Percentiles rank a stretch among this genome's conserved stretches.
Conservation (phyloP, 2,888 invertebrate genomes). For the Aporophyla nigra region DNA sequence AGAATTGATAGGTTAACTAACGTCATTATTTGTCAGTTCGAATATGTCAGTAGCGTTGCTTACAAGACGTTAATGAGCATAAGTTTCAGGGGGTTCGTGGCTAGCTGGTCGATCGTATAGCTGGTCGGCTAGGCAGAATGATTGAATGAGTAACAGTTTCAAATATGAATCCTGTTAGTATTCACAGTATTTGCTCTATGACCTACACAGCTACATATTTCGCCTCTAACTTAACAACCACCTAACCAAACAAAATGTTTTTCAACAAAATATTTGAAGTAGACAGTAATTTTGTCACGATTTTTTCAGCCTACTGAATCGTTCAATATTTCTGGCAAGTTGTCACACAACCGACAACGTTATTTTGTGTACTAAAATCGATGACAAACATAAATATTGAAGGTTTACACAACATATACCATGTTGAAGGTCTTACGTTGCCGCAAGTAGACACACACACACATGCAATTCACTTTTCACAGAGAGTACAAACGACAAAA, state of each 20-base stretch:
- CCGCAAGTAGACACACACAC: neutral
- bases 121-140: neutral
- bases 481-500: neutral
- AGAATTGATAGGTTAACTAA: too few species aligned
- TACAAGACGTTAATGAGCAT: too few species aligned
- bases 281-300: neutral
- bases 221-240: neutral
- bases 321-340: neutral
- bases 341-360: constrained; percentile 6
- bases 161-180: neutral
- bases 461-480: neutral
- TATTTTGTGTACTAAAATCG: constrained; percentile 10
- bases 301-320: neutral
- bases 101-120: too few species aligned
- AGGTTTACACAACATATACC: neutral
- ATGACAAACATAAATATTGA: constrained; percentile 12
- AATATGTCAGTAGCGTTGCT: too few species aligned
- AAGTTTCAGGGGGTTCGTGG: too few species aligned
- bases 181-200: neutral
- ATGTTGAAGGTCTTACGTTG: neutral
- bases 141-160: neutral
- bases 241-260: neutral
- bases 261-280: constrained; percentile 15
- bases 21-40: too few species aligned
- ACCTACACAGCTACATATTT: neutral